Conservation (phyloP, 1,140 invertebrate species). For the Drosophila malerkotliana region DNA sequence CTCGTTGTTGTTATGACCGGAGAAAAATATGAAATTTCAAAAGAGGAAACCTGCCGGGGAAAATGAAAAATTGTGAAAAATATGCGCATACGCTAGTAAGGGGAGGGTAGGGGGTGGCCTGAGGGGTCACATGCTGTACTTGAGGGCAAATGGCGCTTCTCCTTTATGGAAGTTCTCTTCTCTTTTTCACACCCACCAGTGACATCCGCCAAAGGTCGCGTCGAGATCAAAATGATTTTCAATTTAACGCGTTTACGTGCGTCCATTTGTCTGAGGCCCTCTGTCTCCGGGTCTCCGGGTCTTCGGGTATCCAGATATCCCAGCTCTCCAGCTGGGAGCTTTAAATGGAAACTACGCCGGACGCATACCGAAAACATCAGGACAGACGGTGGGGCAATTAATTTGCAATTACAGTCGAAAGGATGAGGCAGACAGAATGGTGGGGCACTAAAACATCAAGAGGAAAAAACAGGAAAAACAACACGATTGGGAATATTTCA, state of each 20-base stretch:
- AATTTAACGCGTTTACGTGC: constrained; percentile 81
- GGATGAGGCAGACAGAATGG: background rate
- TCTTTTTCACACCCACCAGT: constrained; percentile 10
- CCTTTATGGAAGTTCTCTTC: background rate
- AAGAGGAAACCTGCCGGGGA: constrained; percentile 59
- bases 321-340: constrained; percentile 16
- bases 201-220: constrained; percentile 61
- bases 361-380: constrained; percentile 19
- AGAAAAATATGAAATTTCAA: constrained; percentile 73
- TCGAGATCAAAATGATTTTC: constrained; percentile 81
- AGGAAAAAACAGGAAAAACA: constrained; percentile 8
- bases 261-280: constrained; percentile 67
- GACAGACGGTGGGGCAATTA: constrained; percentile 53
- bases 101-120: background rate
- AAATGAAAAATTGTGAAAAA: constrained; percentile 74
- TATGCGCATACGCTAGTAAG: constrained; percentile 54
- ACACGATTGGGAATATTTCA: constrained; percentile 34
- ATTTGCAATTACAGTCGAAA: constrained; percentile 64
- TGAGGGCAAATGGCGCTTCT: constrained; percentile 26
- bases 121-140: constrained; percentile 60
- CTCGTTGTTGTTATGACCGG: constrained; percentile 46
- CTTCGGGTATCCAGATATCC: background rate
- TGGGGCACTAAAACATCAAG: constrained; percentile 63
- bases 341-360: constrained; percentile 49
- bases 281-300: background rate